These are phyloP conservation scores for Acleris emargana DNA, from an alignment of 2,888 invertebrate genomes.

Conservation along the genomic window DNA sequence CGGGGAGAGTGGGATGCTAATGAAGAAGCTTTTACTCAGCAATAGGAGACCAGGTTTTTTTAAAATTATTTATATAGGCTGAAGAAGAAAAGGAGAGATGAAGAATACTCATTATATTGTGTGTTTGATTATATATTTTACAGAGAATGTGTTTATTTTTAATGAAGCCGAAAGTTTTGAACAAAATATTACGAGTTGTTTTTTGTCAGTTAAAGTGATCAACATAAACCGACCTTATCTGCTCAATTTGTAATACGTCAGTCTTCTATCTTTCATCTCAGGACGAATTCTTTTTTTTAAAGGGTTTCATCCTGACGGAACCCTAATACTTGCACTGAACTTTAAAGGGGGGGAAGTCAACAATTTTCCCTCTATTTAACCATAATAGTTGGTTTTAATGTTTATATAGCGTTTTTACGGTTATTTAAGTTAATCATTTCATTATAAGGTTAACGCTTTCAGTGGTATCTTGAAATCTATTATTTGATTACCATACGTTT, in stretches of 20 bases:
- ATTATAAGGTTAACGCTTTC: conserved; percentile 30
- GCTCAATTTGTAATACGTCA: background rate
- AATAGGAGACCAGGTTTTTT: too few species aligned
- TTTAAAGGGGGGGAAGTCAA: conserved; percentile 16
- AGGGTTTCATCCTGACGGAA: background rate
- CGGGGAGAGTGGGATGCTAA: too few species aligned
- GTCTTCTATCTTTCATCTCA: background rate
- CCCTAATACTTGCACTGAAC: conserved; percentile 10
- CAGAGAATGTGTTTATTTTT: too few species aligned
- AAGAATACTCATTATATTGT: too few species aligned
- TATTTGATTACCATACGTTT: background rate
- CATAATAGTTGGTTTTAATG: conserved; percentile 20
- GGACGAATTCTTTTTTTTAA: background rate
- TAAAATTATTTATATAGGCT: too few species aligned
- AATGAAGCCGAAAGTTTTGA: too few species aligned
- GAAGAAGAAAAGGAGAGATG: too few species aligned
- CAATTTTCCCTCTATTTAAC: conserved; percentile 33
- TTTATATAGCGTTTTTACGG: conserved; percentile 31
- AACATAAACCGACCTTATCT: too few species aligned
- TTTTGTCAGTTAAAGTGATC: background rate
- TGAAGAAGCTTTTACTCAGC: too few species aligned
- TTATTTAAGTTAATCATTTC: conserved; percentile 20
- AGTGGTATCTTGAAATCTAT: conserved; percentile 22
- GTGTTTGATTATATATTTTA: too few species aligned
- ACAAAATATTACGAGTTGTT: background rate